A percentile compares a stretch with the other conserved stretches of the same genome.
These are phyloP conservation scores for Morinoia aosen DNA, from an alignment of 2,888 invertebrate genomes.

Conservation along the genomic window DNA sequence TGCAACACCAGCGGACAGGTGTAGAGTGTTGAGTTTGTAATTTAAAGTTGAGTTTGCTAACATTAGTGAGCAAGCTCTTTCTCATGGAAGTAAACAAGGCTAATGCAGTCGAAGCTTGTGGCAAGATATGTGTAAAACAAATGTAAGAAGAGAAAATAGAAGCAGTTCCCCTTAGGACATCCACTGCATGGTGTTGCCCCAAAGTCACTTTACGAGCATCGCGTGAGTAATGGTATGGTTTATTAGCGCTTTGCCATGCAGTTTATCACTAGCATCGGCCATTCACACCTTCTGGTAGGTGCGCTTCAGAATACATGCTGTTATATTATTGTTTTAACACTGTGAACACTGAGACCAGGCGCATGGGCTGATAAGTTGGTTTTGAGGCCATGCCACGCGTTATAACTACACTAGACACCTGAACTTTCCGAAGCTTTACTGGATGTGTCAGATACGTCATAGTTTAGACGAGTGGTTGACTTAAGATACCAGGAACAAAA, in stretches of 20 bases:
- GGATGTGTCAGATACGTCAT: neutral
- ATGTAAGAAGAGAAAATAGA: too few species aligned
- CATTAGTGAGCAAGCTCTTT: too few species aligned
- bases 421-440: neutral
- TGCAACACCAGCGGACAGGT: too few species aligned
- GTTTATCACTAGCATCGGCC: neutral
- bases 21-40: too few species aligned
- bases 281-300: neutral
- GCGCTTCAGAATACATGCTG: neutral
- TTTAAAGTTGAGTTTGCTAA: too few species aligned
- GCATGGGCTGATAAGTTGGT: neutral
- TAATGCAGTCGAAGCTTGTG: too few species aligned
- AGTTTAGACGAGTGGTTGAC: neutral
- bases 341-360: neutral
- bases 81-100: too few species aligned
- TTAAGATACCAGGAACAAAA: neutral
- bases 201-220: neutral
- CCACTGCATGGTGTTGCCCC: too few species aligned
- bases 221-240: neutral
- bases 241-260: neutral
- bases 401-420: neutral
- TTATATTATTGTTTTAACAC: neutral
- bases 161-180: too few species aligned
- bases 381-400: neutral
- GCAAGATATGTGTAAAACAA: too few species aligned